Base-by-base conservation (phyloP, 2,113 vertebrate species). In the Crocuta crocuta region DNA sequence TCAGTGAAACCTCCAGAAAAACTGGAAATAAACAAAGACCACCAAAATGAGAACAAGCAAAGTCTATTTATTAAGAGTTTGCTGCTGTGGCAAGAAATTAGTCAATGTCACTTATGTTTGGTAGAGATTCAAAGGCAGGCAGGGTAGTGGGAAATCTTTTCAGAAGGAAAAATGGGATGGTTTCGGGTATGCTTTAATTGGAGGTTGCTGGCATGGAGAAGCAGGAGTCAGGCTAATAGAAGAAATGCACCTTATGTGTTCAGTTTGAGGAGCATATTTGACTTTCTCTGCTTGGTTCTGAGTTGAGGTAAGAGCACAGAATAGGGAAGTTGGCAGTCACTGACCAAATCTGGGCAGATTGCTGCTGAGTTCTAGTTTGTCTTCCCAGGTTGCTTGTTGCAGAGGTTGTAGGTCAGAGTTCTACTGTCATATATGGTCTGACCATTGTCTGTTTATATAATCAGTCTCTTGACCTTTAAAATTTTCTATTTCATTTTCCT, bases 401-500 rank as follows among this genome's bases (percentile, higher is more conserved):
- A 39, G 5, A 35, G 15, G 43, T 39, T 19, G 10, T 45, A 84
- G 43, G 66, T 71, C 73, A 71, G 45, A 74, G 21, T 61, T 63
- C 35, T 79, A 7, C 2, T 50, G 23, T 85, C 35, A 33, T n/a
- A 9, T 4, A 13, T 16, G 21, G 4, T 68, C 23, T 55, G n/a
- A 24, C 16, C 83, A 74, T 63, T 88, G 39, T 74, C 45, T 71
- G 19, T 63, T 78, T 71, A 35, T 58, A 70, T 45, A 80, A 39
- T 68, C 68, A 74, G 33, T 35, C 21, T 55, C 24, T 83, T 5
- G 1, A 13, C 55, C 68, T 86, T 96, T 83, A n/a, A 91, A 91
- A 74, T 91, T 88, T 74, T 76, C 90, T 78, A 66, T 8, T 92
- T 96, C 24, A 43, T 78, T 88, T 92, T 92, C 45, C 43, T 31